These are phyloP conservation scores for Zaprionus nigranus DNA, from an alignment of 1,140 invertebrate genomes.

Conservation along the genomic window DNA sequence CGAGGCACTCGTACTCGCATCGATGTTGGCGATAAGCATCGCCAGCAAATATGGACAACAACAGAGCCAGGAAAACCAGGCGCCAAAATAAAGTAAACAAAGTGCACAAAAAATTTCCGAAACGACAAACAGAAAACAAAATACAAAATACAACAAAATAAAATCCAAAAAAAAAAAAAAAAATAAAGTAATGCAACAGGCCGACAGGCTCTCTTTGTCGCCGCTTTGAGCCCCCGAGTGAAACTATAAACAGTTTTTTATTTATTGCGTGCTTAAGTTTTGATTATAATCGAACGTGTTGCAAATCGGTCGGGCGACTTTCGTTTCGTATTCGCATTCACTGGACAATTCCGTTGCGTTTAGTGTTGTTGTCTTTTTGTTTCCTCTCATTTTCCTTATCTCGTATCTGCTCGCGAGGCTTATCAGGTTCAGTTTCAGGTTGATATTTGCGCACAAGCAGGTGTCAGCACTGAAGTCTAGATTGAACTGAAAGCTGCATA, in stretches of 20 bases:
- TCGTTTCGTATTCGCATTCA: conserved; percentile 34
- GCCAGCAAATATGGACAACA: conserved; percentile 31
- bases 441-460: background rate
- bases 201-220: background rate
- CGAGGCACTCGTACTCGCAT: conserved; percentile 37
- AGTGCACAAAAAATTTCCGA: conserved; percentile 12
- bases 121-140: conserved; percentile 15
- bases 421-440: background rate
- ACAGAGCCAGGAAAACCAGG: conserved; percentile 10
- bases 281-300: conserved; percentile 50
- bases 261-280: conserved; percentile 49
- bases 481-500: background rate
- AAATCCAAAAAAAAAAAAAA: background rate
- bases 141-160: conserved; percentile 5
- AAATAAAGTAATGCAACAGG: conserved; percentile 9
- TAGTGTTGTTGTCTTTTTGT: conserved; percentile 4
- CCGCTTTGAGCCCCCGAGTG: conserved; percentile 7
- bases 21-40: conserved; percentile 38
- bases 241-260: conserved; percentile 45
- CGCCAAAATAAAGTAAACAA: conserved; percentile 19
- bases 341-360: conserved; percentile 16
- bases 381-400: conserved; percentile 15
- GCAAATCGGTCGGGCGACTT: conserved; percentile 47
- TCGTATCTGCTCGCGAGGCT: background rate
- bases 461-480: background rate